Base-by-base conservation (phyloP, 2,797 vertebrate genomes). In the Melopsittacus undulatus region DNA sequence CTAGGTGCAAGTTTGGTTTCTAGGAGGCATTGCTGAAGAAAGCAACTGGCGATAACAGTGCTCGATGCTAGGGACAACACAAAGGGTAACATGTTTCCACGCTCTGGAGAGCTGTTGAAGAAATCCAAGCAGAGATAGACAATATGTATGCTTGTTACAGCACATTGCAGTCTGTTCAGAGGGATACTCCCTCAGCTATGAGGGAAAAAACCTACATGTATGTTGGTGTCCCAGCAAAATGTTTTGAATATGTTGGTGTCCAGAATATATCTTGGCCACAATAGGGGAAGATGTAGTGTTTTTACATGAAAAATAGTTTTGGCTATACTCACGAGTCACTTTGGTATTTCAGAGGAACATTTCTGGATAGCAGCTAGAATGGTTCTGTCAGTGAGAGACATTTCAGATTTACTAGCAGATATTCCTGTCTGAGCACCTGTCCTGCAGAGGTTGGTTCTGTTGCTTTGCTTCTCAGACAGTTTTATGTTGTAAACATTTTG, bases 371-470 rank as follows among this genome's bases (percentile, higher is more conserved):
- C 64, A 72, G 83, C 74, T 79, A 70, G 56, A 49, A 80, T 52
- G 72, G 34, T 52, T 87, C 77, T 79, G 56, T 91, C 88, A 88
- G 26, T 5, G 22, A 78, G 63, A 89, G 48, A n/a, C 27, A 10
- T 76, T 87, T 89, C 87, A 81, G 92, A 90, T 93, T 66, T 57
- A 21, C 45, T 32, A 10, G 7, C 11, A 85, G 83, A 91, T 88
- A 66, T 13, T 95, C 70, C 70, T 91, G 63, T 87, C 72, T 89
- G 87, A 94, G 91, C 30, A 54, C 83, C 75, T 89, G 86, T 89
- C 96, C 91, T 90, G 87, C 92, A 91, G 46, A 64, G 89, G 51
- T 82, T 59, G 87, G 30, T 45, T 81, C 59, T 90, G 27, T 56
- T 76, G 42, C 80, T 74, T 77, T 89, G 38, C 90, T 86, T 69